Evolutionary conservation across 2,888 invertebrate genomes (phyloP).

Genomic region (Drosophila glabriapex): DNA sequence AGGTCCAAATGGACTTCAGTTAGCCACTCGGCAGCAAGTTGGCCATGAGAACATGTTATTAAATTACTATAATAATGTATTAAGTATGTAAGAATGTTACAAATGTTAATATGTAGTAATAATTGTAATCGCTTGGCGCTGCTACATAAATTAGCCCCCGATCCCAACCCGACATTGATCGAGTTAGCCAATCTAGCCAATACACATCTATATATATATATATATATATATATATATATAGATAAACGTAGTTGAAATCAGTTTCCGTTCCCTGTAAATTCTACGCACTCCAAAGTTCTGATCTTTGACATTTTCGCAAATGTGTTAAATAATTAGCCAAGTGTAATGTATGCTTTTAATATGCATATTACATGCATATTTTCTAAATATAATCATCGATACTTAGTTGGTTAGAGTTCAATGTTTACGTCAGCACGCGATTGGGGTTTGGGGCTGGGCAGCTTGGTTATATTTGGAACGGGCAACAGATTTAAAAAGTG

Average conservation of each 20-base stretch:
- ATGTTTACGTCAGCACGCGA: conserved; percentile 59
- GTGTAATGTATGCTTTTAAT: conserved; percentile 23
- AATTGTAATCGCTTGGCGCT: conserved; percentile 71
- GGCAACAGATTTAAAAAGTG: conserved; percentile 50
- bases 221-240: background rate
- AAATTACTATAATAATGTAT: conserved; percentile 82
- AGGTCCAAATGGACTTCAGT: conserved; percentile 31
- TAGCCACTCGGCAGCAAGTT: conserved; percentile 71
- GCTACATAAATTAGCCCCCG: conserved; percentile 54
- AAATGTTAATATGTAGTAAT: conserved; percentile 82
- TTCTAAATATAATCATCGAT: conserved; percentile 24
- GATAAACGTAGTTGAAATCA: background rate
- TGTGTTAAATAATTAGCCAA: conserved; percentile 34
- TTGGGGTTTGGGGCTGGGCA: conserved; percentile 10
- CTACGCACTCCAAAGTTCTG: conserved; percentile 44
- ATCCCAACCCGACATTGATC: conserved; percentile 41
- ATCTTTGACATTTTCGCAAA: conserved; percentile 61
- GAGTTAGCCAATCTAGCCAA: conserved; percentile 21
- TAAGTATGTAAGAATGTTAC: conserved; percentile 82
- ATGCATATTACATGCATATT: conserved; percentile 8
- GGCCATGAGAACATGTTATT: conserved; percentile 85
- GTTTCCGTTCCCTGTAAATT: conserved; percentile 48
- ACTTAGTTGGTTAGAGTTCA: conserved; percentile 10
- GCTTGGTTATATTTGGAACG: conserved; percentile 34
- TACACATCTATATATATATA: background rate